Percentiles rank a stretch among this genome's conserved stretches.
These are phyloP conservation scores for Sitophilus oryzae DNA, from an alignment of 1,140 invertebrate species.

Conservation along the genomic window DNA sequence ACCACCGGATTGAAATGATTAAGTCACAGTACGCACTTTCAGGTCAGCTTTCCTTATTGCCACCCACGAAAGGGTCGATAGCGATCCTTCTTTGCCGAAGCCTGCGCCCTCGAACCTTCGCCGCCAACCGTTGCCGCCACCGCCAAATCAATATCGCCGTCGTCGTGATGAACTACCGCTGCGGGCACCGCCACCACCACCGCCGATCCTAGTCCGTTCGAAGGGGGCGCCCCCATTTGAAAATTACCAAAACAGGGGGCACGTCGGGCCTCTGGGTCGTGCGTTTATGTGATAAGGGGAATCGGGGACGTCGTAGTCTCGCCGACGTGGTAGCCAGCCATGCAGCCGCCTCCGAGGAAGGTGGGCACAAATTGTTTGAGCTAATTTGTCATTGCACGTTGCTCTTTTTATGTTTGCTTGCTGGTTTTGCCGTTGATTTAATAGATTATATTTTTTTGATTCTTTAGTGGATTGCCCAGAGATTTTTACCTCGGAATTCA, in stretches of 20 bases:
- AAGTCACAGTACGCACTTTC: too few relatives aligned
- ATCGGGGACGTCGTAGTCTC: conserved; percentile 5
- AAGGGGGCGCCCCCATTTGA: too few relatives aligned
- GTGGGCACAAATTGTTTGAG: conserved; percentile 45
- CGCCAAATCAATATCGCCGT: conserved; percentile 16
- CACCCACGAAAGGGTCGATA: conserved; percentile 15
- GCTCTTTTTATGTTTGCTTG: too few relatives aligned
- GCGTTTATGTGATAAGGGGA: conserved; percentile 11
- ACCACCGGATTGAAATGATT: too few relatives aligned
- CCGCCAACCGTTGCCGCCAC: conserved; percentile 15
- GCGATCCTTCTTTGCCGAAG: not conserved
- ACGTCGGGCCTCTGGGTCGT: conserved; percentile 8
- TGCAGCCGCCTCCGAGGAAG: conserved; percentile 73
- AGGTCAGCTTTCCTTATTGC: not conserved
- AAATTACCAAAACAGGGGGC: too few relatives aligned
- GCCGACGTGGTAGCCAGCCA: conserved; percentile 31
- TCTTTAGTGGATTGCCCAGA: too few relatives aligned
- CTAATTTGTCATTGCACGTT: too few relatives aligned
- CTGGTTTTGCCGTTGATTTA: too few relatives aligned
- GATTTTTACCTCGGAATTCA: too few relatives aligned
- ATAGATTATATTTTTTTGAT: too few relatives aligned
- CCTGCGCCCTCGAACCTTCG: conserved; percentile 11
- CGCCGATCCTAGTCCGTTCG: too few relatives aligned
- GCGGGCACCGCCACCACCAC: conserved; percentile 7
- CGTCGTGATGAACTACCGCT: not conserved